Conservation (phyloP, 2,888 invertebrate genomes). For the Polyommatus icarus region DNA sequence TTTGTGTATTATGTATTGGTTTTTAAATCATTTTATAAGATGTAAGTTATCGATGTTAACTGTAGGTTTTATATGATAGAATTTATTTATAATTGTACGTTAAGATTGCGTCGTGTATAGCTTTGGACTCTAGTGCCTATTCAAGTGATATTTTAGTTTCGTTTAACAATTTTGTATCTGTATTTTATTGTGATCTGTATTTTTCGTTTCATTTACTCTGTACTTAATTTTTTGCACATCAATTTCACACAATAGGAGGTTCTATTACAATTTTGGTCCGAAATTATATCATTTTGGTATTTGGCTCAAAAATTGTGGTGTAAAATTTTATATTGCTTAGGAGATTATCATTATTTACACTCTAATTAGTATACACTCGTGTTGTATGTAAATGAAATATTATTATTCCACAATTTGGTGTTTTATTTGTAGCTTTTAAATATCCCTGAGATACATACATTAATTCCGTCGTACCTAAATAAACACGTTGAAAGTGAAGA, state of each 20-base stretch:
- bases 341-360: constrained; percentile 58
- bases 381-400: constrained; percentile 70
- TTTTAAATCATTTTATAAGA: constrained; percentile 26
- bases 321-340: constrained; percentile 54
- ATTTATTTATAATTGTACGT: constrained; percentile 28
- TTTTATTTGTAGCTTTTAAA: constrained; percentile 41
- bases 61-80: constrained; percentile 30
- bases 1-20: constrained; percentile 24
- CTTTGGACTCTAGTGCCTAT: constrained; percentile 27
- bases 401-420: constrained; percentile 58
- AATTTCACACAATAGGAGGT: constrained; percentile 17
- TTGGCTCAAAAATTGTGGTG: constrained; percentile 55
- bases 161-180: constrained; percentile 22
- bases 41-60: constrained; percentile 27
- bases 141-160: constrained; percentile 30
- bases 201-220: constrained; percentile 30
- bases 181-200: constrained; percentile 34
- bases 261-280: constrained; percentile 26
- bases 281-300: constrained; percentile 31
- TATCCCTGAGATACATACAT: neutral
- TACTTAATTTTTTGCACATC: constrained; percentile 33
- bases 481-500: neutral
- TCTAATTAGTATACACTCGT: constrained; percentile 63
- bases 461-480: neutral
- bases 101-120: constrained; percentile 25